Evolutionary conservation across 2,888 invertebrate species (phyloP), one percentile per base, ranked within the genome.

Genomic region (Nudaria mundana): DNA sequence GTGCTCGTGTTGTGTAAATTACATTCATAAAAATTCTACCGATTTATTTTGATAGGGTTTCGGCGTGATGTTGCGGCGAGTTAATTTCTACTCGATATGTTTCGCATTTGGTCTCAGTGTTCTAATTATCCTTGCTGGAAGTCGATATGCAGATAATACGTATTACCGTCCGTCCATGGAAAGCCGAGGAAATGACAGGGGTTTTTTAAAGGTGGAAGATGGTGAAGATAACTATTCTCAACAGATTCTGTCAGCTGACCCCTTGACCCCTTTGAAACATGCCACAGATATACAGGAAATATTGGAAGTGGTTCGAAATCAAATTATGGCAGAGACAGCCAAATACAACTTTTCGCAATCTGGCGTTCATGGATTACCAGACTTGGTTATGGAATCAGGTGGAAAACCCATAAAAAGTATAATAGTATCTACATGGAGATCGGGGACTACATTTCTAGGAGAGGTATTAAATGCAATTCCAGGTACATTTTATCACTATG

Each of bases 401-500:
- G 96, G 96, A 8, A 89, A 84, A 40, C 96, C 96, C 3, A 71
- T 95, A 40, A 90, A 94, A 51, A 95, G 93, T 74, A 77, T 97
- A 30, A 93, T 97, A 52, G 83, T 96, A 44, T 95, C 96, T n/a
- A 95, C 95, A 8, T 97, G 97, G 96, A 91, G 97, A 56, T 95
- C 96, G 3, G 97, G 97, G 4, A 96, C 97, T 12, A 97, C 97
- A 22, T 97, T 97, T 75, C 89, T 97, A 35, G 97, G 96, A 37
- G 96, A 96, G 67, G 91, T 96, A 28, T 75, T 97, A 30, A 95
- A 95, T 74, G 91, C 95, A 15, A 92, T 96, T 72, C 96, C 97
- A 11, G 96, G 93, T 18, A 97, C 94, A 75, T 97, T 91, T 80
- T 97, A 97, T 82, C 96, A 97, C 74, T 97, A 97, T 71, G 97